Evolutionary conservation across 2,113 vertebrate genomes (phyloP).

Genomic region (Sminthopsis crassicaudata): DNA sequence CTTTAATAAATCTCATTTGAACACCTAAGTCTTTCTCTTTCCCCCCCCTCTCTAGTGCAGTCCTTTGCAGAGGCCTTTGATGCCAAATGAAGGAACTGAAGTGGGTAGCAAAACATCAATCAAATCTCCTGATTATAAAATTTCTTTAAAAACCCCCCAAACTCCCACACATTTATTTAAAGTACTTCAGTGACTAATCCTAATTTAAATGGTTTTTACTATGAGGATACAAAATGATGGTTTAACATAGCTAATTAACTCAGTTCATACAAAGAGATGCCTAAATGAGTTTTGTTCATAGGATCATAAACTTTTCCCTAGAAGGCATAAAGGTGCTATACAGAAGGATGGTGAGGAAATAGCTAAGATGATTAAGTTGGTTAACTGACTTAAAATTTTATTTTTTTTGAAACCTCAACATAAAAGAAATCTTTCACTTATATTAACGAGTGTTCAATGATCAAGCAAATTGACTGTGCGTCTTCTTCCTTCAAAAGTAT

Average conservation of each 20-base stretch:
- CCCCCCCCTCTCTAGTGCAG: not conserved
- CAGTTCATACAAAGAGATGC: not conserved
- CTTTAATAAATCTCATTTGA: not conserved
- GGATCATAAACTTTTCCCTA: not conserved
- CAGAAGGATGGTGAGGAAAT: not conserved
- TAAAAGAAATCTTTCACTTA: not conserved
- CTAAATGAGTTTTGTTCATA: not conserved
- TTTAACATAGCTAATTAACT: not conserved
- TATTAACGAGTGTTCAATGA: not conserved
- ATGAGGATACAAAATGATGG: not conserved
- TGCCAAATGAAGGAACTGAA: not conserved
- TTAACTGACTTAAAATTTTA: not conserved
- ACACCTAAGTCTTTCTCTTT: not conserved
- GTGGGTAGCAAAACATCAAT: not conserved
- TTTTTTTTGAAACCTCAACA: not conserved
- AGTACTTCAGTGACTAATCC: not conserved
- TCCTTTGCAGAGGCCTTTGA: not conserved
- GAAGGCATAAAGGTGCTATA: not conserved
- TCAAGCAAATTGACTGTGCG: not conserved
- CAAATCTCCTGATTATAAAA: not conserved
- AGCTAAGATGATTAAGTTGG: not conserved
- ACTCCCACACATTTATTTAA: too few species aligned
- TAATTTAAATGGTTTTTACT: not conserved
- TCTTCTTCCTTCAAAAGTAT: not conserved
- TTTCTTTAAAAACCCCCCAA: not conserved